phyloP scores from a whole-genome alignment of 2,888 invertebrate genomes.

The Resseliella maxima region DNA sequence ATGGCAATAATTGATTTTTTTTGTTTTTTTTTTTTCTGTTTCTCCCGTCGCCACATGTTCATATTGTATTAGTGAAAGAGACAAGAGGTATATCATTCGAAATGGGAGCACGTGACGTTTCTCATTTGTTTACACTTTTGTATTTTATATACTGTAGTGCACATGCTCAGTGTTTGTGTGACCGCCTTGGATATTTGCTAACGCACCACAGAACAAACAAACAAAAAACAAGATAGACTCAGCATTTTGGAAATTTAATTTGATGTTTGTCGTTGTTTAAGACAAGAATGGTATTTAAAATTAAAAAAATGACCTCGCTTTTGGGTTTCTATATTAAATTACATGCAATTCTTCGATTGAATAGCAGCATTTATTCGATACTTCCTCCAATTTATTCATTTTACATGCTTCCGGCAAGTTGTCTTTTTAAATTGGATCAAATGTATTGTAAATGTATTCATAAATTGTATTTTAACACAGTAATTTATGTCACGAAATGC shows the following conservation, averaged over 20 bases:
- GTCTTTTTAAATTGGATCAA: background rate
- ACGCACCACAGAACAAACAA: background rate
- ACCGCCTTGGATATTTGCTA: background rate
- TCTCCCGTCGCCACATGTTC: background rate
- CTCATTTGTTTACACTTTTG: conserved; percentile 18
- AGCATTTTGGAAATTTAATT: background rate
- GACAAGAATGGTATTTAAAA: background rate
- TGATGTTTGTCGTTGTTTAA: background rate
- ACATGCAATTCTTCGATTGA: background rate
- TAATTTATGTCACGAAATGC: too few relatives aligned
- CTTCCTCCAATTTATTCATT: conserved; percentile 11
- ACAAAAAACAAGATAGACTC: background rate
- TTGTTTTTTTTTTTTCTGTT: too few relatives aligned
- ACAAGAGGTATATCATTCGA: background rate
- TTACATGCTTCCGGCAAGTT: background rate
- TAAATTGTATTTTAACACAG: too few relatives aligned
- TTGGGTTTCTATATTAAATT: background rate
- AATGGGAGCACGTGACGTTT: conserved; percentile 45
- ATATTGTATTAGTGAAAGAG: background rate
- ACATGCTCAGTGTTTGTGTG: conserved; percentile 21
- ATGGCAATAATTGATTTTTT: background rate
- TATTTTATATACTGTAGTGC: background rate
- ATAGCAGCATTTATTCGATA: background rate
- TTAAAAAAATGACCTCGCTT: background rate
- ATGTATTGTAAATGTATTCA: too few relatives aligned